Base-by-base conservation (phyloP, 2,797 vertebrate genomes). In the Clarias pachynema region DNA sequence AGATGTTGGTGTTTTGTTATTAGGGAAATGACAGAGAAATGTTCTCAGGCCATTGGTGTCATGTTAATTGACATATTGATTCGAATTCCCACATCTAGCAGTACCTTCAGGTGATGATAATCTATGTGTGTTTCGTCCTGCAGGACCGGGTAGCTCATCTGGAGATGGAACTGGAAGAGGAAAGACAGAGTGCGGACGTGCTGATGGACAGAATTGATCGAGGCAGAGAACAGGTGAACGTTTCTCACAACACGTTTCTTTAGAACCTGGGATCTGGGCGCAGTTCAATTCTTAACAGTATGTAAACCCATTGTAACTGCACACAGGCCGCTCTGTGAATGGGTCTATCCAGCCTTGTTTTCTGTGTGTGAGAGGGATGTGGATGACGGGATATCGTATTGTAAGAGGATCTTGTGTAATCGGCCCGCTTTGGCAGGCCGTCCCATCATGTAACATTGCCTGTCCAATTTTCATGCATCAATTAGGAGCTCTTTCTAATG, bases 161-260 rank as follows among this genome's bases (percentile, higher is more conserved):
- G 91, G 96, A 98, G 93, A 37, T 97, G 85, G 96, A 99, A 88
- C 94, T 99, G 79, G 97, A 98, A n/a, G 98, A 99, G 91, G 98
- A 99, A 91, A 96, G 96, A 91, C 96, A 94, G 80, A 97, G 94
- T 84, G 97, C 97, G 0, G 98, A 99, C 88, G 93, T 97, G 90
- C 93, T 99, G 89, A 97, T 97, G 65, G 96, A 98, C 89, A 95
- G 97, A 91, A 96, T 99, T 87, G 93, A 95, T 87, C 89, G 97
- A 89, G 96, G 96, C 91, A 94, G 98, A 93, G 97, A 98, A 80
- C 98, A 99, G 97, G 98, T 99, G 94, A 87, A 90, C 63, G 40
- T 72, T 26, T 53, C 75, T n/a, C 10, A 18, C 26, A 66, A 80
- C 24, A n/a, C 5, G 0, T 5, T 40, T 37, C 34, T 34, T 22